Evolutionary conservation across 2,888 invertebrate species (phyloP).

Genomic region (Eupithecia inturbata): DNA sequence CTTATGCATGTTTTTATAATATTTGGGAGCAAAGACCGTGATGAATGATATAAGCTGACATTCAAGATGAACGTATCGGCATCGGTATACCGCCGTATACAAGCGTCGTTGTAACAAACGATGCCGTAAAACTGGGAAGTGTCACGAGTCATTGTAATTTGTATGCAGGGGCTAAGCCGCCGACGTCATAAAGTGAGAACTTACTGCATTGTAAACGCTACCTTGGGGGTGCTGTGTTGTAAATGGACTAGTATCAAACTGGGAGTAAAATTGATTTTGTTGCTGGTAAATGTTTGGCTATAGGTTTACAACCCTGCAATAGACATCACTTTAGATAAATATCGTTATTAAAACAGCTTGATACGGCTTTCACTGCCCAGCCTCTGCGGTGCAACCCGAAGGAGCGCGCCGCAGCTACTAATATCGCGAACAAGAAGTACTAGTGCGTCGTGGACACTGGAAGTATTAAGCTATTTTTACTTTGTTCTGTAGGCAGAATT

Average conservation of each 20-base stretch:
- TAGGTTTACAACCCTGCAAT: not conserved
- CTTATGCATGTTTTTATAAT: too few relatives aligned
- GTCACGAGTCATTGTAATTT: conserved; percentile 60
- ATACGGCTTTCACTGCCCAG: not conserved
- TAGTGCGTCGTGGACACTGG: not conserved
- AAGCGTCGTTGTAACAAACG: conserved; percentile 59
- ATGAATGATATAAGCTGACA: not conserved
- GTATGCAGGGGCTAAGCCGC: conserved; percentile 67
- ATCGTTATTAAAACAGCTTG: not conserved
- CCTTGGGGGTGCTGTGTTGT: conserved; percentile 56
- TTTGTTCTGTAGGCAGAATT: not conserved
- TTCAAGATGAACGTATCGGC: not conserved
- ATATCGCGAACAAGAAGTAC: not conserved
- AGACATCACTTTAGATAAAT: not conserved
- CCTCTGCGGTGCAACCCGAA: not conserved
- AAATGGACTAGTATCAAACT: conserved; percentile 28
- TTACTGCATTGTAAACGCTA: conserved; percentile 70
- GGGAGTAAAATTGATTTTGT: conserved; percentile 24
- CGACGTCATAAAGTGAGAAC: conserved; percentile 68
- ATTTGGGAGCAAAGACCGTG: not conserved
- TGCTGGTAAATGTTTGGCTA: conserved; percentile 8
- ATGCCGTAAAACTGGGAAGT: conserved; percentile 71
- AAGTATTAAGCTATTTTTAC: not conserved
- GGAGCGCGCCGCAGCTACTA: not conserved
- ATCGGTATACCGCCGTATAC: conserved; percentile 32